Conservation (phyloP, 2,888 invertebrate genomes). For the Plebejus argus region DNA sequence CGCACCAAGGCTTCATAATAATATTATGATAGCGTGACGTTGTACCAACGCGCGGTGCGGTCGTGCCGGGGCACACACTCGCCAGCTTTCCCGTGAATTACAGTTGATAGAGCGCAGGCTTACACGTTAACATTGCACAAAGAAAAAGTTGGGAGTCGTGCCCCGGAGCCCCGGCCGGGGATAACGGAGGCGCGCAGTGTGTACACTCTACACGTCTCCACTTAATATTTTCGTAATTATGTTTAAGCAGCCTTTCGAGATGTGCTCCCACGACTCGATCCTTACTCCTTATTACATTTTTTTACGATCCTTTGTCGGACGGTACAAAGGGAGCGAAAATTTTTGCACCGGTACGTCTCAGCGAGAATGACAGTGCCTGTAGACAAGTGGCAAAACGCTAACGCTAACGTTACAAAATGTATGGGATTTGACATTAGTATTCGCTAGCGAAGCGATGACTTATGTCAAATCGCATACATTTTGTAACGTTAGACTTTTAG, state of each 20-base stretch:
- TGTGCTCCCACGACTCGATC: slow-evolving; percentile 43
- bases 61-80: background rate
- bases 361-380: no score
- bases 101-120: slow-evolving; percentile 32
- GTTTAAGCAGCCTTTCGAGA: slow-evolving; percentile 46
- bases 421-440: no score
- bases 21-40: background rate
- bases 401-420: no score
- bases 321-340: slow-evolving; percentile 41
- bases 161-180: slow-evolving; percentile 45
- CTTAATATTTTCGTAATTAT: slow-evolving; percentile 53
- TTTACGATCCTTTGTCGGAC: slow-evolving; percentile 44
- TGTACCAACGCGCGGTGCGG: background rate
- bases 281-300: slow-evolving; percentile 48
- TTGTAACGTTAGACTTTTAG: no score
- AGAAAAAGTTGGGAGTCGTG: slow-evolving; percentile 46
- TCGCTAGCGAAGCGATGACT: no score
- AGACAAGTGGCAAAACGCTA: no score
- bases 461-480: no score
- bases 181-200: slow-evolving; percentile 45
- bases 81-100: slow-evolving; percentile 10
- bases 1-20: background rate
- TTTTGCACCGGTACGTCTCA: slow-evolving; percentile 44
- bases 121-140: slow-evolving; percentile 35
- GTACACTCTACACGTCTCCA: slow-evolving; percentile 36